Percentiles rank a stretch among this genome's conserved stretches.
phyloP scores from a whole-genome alignment of 2,888 invertebrate genomes.

The Germaria angustata region DNA sequence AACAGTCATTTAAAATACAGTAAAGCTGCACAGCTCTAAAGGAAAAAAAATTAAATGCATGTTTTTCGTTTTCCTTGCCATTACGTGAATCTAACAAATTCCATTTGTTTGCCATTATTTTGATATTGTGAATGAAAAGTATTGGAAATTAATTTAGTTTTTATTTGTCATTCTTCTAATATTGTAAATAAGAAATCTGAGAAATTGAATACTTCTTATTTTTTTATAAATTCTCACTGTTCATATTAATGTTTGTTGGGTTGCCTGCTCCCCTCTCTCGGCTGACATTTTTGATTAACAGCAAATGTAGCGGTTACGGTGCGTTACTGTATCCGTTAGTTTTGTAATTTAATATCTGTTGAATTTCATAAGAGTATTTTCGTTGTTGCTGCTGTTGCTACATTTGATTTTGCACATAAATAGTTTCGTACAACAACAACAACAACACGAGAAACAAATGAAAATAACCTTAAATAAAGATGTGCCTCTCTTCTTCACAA shows the following conservation, averaged over 20 bases:
- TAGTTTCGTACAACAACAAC: constrained; percentile 28
- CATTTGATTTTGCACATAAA: constrained; percentile 43
- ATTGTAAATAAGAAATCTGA: too few relatives aligned
- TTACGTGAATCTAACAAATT: background rate
- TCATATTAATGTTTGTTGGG: constrained; percentile 15
- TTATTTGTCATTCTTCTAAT: too few relatives aligned
- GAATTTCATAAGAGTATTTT: constrained; percentile 41
- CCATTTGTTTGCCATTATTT: too few relatives aligned
- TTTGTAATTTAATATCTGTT: constrained; percentile 61
- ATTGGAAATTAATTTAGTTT: too few relatives aligned
- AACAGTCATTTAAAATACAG: too few relatives aligned
- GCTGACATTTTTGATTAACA: background rate
- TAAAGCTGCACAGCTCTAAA: too few relatives aligned
- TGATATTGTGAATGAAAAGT: too few relatives aligned
- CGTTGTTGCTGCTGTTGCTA: constrained; percentile 7
- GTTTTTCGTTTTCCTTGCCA: too few relatives aligned
- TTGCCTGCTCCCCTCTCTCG: background rate
- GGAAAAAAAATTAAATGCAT: too few relatives aligned
- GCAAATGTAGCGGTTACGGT: constrained; percentile 37
- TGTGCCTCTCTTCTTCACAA: constrained; percentile 7
- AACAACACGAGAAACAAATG: background rate
- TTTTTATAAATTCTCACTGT: background rate
- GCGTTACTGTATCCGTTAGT: constrained; percentile 63
- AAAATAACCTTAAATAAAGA: constrained; percentile 24
- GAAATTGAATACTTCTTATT: too few relatives aligned